Evolutionary conservation across 2,113 vertebrate species (phyloP).

Genomic region (Coptodon bakossiorum): DNA sequence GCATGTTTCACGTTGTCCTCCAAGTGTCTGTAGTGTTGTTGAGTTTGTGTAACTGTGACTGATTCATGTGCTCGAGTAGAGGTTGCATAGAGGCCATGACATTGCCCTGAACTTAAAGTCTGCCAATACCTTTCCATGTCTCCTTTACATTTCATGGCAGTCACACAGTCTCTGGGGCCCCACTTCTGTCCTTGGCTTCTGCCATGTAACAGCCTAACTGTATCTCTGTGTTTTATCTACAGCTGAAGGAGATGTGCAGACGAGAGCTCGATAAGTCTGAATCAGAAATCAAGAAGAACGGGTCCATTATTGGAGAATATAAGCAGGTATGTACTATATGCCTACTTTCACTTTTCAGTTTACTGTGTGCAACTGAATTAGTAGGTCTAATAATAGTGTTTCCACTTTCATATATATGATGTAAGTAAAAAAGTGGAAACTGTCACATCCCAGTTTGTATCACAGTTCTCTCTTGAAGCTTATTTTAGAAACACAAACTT

Average conservation of each 20-base stretch:
- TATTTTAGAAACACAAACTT: neutral
- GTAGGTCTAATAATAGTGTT: neutral
- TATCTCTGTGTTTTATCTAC: conserved; percentile 35
- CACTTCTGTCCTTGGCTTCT: conserved; percentile 10
- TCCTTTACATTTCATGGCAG: conserved; percentile 18
- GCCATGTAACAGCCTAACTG: neutral
- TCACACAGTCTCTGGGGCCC: conserved; percentile 14
- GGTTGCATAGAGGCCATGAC: conserved; percentile 17
- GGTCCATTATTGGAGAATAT: conserved; percentile 97
- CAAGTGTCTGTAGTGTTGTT: conserved; percentile 13
- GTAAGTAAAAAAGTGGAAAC: neutral
- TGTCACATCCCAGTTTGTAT: neutral
- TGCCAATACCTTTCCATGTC: conserved; percentile 27
- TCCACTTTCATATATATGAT: neutral
- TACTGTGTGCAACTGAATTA: neutral
- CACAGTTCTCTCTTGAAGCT: neutral
- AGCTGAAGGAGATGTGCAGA: conserved; percentile 98
- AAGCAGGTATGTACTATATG: conserved; percentile 81
- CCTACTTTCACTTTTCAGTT: neutral
- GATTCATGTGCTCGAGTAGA: conserved; percentile 24
- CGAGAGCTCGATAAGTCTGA: conserved; percentile 95
- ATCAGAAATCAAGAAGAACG: conserved; percentile 96
- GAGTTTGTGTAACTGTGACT: conserved; percentile 13
- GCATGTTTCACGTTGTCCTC: conserved; percentile 1
- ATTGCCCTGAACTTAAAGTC: conserved; percentile 11